Conservation (phyloP, 37 sponge, comb jelly and placozoan species). For the Eunapius fragilis region DNA sequence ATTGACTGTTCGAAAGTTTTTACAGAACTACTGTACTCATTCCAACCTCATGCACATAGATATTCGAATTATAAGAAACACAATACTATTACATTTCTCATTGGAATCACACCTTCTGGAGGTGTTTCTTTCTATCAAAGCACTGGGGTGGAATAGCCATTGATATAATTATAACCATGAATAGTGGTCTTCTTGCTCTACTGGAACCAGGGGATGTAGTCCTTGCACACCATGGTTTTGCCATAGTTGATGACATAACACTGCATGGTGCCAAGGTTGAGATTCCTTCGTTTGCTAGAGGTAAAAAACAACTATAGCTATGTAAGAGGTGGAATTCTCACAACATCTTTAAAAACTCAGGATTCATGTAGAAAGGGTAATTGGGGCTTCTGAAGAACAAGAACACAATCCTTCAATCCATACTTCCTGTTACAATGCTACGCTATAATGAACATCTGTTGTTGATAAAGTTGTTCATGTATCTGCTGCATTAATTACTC, state of each 20-base stretch:
- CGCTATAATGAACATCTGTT: slow-evolving; percentile 10
- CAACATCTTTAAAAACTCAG: slow-evolving; percentile 10
- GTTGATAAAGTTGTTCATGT: too few species aligned
- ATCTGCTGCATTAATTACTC: slow-evolving; percentile 36
- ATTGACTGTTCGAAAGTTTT: slow-evolving; percentile 48
- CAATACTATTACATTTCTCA: too few species aligned
- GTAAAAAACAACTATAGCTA: slow-evolving; percentile 32
- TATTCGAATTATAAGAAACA: slow-evolving; percentile 66
- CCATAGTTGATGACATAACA: slow-evolving; percentile 41
- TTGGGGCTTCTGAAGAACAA: slow-evolving; percentile 50
- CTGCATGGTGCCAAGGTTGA: slow-evolving; percentile 43
- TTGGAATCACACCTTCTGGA: slow-evolving; percentile 50
- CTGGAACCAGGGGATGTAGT: slow-evolving; percentile 41
- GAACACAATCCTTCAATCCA: slow-evolving; percentile 29
- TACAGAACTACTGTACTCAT: slow-evolving; percentile 11
- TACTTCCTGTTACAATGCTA: slow-evolving; percentile 1
- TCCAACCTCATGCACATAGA: slow-evolving; percentile 17
- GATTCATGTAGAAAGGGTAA: slow-evolving; percentile 55
- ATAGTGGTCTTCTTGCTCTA: slow-evolving; percentile 32
- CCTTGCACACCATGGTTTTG: slow-evolving; percentile 48
- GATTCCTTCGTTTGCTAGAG: slow-evolving; percentile 39
- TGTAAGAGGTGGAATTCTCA: slow-evolving; percentile 44
- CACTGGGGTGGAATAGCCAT: slow-evolving; percentile 42
- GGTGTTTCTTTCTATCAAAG: slow-evolving; percentile 31
- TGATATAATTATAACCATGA: slow-evolving; percentile 38